A percentile compares a stretch with the other conserved stretches of the same genome.
Conservation (phyloP, 2,797 vertebrate species). For the Enteromius mattozi region DNA sequence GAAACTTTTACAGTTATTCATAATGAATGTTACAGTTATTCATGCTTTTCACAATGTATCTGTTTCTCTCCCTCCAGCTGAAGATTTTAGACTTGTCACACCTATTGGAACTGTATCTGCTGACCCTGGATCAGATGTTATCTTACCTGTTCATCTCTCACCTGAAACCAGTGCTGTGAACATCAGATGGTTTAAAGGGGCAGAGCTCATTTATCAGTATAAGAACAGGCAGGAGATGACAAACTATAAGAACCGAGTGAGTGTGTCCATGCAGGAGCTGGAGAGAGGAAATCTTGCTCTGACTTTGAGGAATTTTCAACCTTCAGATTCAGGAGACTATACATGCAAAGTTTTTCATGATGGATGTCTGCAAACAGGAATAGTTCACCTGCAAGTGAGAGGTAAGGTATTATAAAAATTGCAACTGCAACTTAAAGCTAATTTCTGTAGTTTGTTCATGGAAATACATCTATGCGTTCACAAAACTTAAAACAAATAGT, state of each 20-base stretch:
- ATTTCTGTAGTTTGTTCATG: background rate
- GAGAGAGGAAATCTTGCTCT: constrained; percentile 53
- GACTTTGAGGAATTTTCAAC: constrained; percentile 23
- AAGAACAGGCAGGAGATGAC: constrained; percentile 11
- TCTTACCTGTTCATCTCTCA: constrained; percentile 49
- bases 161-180: constrained; percentile 45
- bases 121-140: constrained; percentile 34
- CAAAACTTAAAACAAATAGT: too few relatives aligned
- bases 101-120: constrained; percentile 32
- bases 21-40: background rate
- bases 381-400: background rate
- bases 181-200: constrained; percentile 45
- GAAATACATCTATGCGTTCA: background rate
- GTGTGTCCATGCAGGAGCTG: constrained; percentile 38
- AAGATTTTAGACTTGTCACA: constrained; percentile 19
- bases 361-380: background rate
- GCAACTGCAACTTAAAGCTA: background rate
- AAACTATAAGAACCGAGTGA: constrained; percentile 7
- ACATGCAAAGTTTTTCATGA: background rate
- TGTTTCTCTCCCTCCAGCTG: background rate
- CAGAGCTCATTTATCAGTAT: constrained; percentile 44
- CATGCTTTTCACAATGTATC: background rate
- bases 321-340: constrained; percentile 42
- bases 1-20: too few relatives aligned
- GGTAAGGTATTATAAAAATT: background rate